phyloP scores from a whole-genome alignment of 1,140 invertebrate species.

The Drosophila saltans region DNA sequence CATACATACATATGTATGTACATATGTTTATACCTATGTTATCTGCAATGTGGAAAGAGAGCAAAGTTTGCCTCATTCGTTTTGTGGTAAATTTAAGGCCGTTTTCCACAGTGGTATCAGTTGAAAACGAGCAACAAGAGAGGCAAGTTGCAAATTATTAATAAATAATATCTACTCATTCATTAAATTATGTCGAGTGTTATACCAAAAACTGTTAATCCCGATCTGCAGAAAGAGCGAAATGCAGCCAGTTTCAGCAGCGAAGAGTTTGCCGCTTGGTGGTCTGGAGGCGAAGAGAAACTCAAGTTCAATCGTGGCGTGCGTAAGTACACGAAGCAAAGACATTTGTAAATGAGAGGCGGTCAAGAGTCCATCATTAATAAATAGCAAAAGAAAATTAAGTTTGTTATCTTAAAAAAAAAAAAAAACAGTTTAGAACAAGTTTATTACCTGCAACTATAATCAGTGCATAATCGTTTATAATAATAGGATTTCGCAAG shows the following conservation, averaged over 20 bases:
- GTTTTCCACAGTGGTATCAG: neutral
- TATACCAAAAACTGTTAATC: conserved; percentile 63
- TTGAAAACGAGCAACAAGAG: conserved; percentile 12
- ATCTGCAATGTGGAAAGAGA: conserved; percentile 6
- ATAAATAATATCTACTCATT: neutral
- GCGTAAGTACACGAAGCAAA: conserved; percentile 52
- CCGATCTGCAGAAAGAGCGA: conserved; percentile 89
- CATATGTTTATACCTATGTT: neutral
- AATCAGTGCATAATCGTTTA: conserved; percentile 9
- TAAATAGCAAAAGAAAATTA: conserved; percentile 5
- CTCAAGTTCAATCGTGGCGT: conserved; percentile 85
- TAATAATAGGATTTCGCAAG: neutral
- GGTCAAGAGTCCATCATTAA: neutral
- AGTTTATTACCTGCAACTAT: neutral
- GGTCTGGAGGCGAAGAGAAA: conserved; percentile 90
- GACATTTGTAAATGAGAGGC: neutral
- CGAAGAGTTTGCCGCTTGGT: conserved; percentile 89
- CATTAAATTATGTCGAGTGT: neutral
- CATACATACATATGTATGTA: no score
- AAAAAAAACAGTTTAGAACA: neutral
- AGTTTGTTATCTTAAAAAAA: conserved; percentile 24
- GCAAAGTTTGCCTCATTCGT: conserved; percentile 11
- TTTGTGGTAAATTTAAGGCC: conserved; percentile 2
- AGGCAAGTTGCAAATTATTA: neutral
- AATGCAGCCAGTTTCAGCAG: conserved; percentile 89